A percentile compares a stretch with the other conserved stretches of the same genome.
These are phyloP conservation scores for Hofmannophila pseudospretella DNA, from an alignment of 2,888 invertebrate genomes.

Conservation along the genomic window DNA sequence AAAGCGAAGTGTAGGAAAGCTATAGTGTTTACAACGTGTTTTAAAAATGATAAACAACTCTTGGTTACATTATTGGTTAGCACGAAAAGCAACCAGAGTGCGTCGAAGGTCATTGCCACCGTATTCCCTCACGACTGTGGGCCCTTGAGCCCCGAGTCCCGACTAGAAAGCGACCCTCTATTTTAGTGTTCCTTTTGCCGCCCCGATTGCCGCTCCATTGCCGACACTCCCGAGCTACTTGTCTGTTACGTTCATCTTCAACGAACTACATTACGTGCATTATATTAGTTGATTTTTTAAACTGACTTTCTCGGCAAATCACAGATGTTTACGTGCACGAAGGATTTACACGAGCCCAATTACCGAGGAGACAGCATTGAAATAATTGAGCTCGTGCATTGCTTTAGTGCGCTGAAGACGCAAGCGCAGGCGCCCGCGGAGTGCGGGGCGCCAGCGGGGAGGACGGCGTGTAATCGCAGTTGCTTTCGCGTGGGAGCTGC, in stretches of 20 bases:
- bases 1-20: neutral
- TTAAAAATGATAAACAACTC: neutral
- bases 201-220: constrained; percentile 25
- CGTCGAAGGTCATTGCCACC: constrained; percentile 29
- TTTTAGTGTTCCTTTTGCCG: constrained; percentile 20
- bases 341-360: constrained; percentile 18
- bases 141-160: constrained; percentile 13
- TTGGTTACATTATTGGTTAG: too few relatives aligned
- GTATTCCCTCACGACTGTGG: constrained; percentile 12
- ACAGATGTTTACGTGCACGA: constrained; percentile 12
- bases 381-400: constrained; percentile 14
- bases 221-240: constrained; percentile 14
- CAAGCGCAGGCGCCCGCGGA: constrained; percentile 12
- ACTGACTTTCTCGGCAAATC: constrained; percentile 15
- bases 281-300: constrained; percentile 5
- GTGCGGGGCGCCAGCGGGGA: constrained; percentile 15
- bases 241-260: constrained; percentile 1
- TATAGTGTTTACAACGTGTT: neutral
- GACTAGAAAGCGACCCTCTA: too few relatives aligned
- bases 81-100: constrained; percentile 22
- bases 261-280: constrained; percentile 15
- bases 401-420: constrained; percentile 14
- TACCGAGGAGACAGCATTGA: constrained; percentile 12
- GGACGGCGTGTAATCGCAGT: constrained; percentile 27
- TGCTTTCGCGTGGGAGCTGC: constrained; percentile 44